Conservation (phyloP, 2,113 vertebrate species). For the Oenanthe melanoleuca region DNA sequence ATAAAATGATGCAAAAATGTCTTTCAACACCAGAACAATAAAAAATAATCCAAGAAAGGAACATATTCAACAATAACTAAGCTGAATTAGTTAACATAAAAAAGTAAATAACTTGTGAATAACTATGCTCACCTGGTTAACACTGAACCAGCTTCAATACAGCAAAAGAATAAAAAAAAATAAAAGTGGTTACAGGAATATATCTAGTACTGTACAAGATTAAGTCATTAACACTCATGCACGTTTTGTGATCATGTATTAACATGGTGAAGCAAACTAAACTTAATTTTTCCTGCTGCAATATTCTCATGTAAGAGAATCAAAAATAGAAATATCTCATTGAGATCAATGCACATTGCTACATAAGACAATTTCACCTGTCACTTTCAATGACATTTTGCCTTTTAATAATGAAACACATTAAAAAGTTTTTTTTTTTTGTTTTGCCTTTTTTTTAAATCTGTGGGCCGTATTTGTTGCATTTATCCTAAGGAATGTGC, state of each 20-base stretch:
- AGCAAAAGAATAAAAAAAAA: constrained; percentile 80
- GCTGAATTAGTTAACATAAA: constrained; percentile 91
- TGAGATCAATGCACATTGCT: constrained; percentile 99
- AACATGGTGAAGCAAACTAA: constrained; percentile 96
- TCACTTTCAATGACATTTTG: constrained; percentile 91
- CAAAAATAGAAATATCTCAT: constrained; percentile 99
- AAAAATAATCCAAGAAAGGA: constrained; percentile 80
- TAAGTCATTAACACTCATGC: constrained; percentile 95
- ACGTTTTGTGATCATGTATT: constrained; percentile 96
- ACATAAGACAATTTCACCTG: constrained; percentile 97
- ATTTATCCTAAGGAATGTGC: constrained; percentile 95
- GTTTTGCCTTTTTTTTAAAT: constrained; percentile 36
- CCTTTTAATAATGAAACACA: constrained; percentile 88
- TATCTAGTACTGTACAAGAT: constrained; percentile 92
- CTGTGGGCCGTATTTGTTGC: constrained; percentile 88
- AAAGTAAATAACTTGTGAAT: constrained; percentile 83
- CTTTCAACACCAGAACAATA: constrained; percentile 83
- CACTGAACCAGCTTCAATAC: constrained; percentile 85
- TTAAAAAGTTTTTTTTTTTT: constrained; percentile 78
- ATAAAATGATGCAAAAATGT: constrained; percentile 82
- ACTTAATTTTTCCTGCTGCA: constrained; percentile 91
- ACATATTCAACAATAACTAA: constrained; percentile 91
- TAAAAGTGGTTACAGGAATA: constrained; percentile 92
- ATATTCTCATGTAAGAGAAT: constrained; percentile 99
- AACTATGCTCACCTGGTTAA: constrained; percentile 84